Base-by-base conservation (phyloP, 1,140 invertebrate genomes). In the Polyergus mexicanus region DNA sequence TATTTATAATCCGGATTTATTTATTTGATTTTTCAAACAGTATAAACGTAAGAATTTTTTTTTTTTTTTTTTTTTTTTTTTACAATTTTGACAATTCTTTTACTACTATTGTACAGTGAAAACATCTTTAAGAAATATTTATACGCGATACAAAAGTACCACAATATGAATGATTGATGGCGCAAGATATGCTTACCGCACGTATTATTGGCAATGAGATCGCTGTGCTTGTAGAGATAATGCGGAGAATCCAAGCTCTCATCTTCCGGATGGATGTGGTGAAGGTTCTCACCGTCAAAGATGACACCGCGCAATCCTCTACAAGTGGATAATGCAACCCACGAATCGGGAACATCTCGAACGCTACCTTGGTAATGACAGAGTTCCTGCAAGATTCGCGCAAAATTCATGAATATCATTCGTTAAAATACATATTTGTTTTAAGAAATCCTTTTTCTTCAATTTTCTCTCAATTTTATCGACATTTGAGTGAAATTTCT, bases 301-400 rank as follows among this genome's bases (percentile, higher is more conserved):
- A 99, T 96, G 28, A 98, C 96, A 44, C 98, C 98, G 74, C 97
- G 97, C 60, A 99, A 94, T 32, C 97, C 97, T 90, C 96, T 95
- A 92, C 98, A 99, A 10, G 98, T 98, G 63, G 98, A 99, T 19
- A 99, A 88, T 0, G 98, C 98, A 62, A 96, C 98, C 97, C 97
- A 98, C 1, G 98, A 98, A 47, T 96, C 95, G 7, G 96, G 95
- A 83, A 96, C 94, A 75, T 96, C 96, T 85, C 97, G 94, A n/a
- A 99, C 96, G 60, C 95, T 96, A 38, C 98, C 98, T 92, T 97
- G 96, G 92, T 98, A 98, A 92, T 98, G 97, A 94, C 98, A 98
- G 89, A 98, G 89, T 91, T 97, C 97, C 97, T 98, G 94, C 8
- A 96, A 96, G 81, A 69, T 76, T 69, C 66, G 74, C 56, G 6